Evolutionary conservation across 64 coral and sea anemone genomes (phyloP).

Genomic region (Montipora foliosa): DNA sequence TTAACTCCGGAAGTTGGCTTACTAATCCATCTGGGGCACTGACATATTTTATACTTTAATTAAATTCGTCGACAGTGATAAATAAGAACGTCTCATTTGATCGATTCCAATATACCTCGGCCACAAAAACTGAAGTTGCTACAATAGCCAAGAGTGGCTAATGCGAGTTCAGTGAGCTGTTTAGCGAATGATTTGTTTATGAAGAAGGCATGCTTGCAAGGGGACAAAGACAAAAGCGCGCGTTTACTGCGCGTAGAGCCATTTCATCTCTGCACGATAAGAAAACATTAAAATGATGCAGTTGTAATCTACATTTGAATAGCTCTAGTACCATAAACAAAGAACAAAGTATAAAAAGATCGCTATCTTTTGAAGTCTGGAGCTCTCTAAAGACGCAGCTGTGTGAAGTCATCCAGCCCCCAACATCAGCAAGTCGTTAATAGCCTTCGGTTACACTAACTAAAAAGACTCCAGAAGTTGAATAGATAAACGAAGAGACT

Average conservation of each 20-base stretch:
- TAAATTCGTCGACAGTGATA: constrained; percentile 16
- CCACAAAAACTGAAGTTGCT: background rate
- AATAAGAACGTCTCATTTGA: constrained; percentile 19
- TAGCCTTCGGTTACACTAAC: background rate
- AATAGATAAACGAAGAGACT: background rate
- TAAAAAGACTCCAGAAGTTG: background rate
- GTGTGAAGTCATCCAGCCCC: background rate
- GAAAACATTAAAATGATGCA: constrained; percentile 51
- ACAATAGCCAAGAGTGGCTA: background rate
- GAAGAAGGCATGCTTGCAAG: background rate
- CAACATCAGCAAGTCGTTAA: background rate
- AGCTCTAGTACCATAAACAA: constrained; percentile 53
- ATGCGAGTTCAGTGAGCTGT: background rate
- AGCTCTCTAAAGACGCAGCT: background rate
- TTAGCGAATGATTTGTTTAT: background rate
- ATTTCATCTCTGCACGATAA: constrained; percentile 5
- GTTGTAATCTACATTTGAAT: constrained; percentile 53
- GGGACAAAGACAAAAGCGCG: background rate
- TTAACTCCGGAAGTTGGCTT: constrained; percentile 22
- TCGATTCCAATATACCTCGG: background rate
- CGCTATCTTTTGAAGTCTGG: constrained; percentile 31
- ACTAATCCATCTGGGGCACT: background rate
- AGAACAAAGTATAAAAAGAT: constrained; percentile 50
- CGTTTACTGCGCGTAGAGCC: background rate
- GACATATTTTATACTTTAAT: background rate